These are phyloP conservation scores for Ptychoptera albimana DNA, from an alignment of 2,888 invertebrate species.

Conservation along the genomic window DNA sequence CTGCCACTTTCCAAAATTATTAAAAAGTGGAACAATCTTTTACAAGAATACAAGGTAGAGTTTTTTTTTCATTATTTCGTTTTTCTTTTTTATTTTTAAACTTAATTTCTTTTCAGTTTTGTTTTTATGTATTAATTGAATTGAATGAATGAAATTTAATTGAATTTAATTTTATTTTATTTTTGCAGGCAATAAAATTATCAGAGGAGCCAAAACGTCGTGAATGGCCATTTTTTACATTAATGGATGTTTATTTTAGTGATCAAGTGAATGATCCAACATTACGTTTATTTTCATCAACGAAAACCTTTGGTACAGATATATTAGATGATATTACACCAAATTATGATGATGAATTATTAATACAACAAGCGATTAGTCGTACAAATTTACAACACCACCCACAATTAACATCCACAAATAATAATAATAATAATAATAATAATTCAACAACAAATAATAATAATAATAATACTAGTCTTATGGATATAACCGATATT, in stretches of 20 bases:
- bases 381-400: too few relatives aligned
- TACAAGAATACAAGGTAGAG: conserved; percentile 30
- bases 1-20: conserved; percentile 31
- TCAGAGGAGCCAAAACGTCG: conserved; percentile 32
- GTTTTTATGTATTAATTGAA: background rate
- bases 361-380: too few relatives aligned
- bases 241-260: conserved; percentile 32
- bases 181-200: conserved; percentile 27
- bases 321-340: conserved; percentile 24
- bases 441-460: too few relatives aligned
- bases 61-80: background rate
- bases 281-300: conserved; percentile 29
- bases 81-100: background rate
- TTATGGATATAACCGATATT: conserved; percentile 30
- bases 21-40: conserved; percentile 32
- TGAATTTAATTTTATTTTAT: background rate
- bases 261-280: conserved; percentile 33
- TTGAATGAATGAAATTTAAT: background rate
- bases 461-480: conserved; percentile 7
- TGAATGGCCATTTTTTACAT: conserved; percentile 31
- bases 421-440: too few relatives aligned
- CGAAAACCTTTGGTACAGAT: conserved; percentile 28
- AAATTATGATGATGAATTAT: too few relatives aligned
- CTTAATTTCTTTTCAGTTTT: background rate
- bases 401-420: too few relatives aligned